Evolutionary conservation across 2,888 invertebrate genomes (phyloP), one percentile per base, ranked within the genome.

Genomic region (Metacarcinus magister): DNA sequence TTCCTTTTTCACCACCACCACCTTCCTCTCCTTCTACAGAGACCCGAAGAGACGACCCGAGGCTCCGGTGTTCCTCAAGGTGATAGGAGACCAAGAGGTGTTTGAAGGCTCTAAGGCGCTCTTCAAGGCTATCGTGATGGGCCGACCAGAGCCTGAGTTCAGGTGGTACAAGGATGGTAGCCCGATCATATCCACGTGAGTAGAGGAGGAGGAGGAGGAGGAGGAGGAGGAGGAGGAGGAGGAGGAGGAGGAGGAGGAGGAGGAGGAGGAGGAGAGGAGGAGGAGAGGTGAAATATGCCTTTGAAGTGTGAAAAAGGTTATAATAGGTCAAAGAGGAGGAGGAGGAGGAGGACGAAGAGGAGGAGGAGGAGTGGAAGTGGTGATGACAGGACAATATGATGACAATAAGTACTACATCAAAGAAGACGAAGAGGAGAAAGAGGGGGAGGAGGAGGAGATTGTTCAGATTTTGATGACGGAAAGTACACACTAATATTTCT

Each of bases 71-170:
- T 99, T 99, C 98, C 98, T 99, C 97, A 99, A 99, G 98, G 98
- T 98, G 97, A 98, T 99, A 97, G 99, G 99, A 0, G 99, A 99
- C 97, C 98, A 98, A 87, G 99, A 99, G 97, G 98, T 99, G 95
- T 98, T 98, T 97, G 98, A 98, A 97, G 99, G 99, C 67, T 99
- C 99, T 98, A 98, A 98, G 90, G 99, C 99, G 95, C 99, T 99
- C 98, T 99, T 99, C 97, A 99, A 99, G n/a, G 99, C 99, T 95
- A 99, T 99, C 97, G 98, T 98, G 93, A 98, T 98, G 92, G 99
- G 99, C 96, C 98, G 98, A 96, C 99, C 99, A 0, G 99, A 99
- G 96, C 99, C 99, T 0, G 98, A 98, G 96, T 99, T 98, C 93
- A 99, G 99, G 97, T 98, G 98, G 98, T 99, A 98, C 98, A 98